These are phyloP conservation scores for Paramisgurnus dabryanus DNA, from an alignment of 2,113 vertebrate genomes.

Conservation along the genomic window DNA sequence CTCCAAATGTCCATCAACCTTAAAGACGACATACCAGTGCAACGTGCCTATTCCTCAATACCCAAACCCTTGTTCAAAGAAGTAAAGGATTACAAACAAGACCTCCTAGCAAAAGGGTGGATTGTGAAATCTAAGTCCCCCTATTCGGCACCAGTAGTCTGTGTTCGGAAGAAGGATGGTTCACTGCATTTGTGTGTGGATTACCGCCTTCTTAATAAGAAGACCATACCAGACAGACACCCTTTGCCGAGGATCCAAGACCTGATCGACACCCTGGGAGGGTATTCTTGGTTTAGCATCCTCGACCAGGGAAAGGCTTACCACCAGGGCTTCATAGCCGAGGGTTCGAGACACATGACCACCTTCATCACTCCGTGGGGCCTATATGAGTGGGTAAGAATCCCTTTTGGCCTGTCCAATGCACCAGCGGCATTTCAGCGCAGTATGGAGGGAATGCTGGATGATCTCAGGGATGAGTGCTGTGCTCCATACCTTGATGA, in stretches of 20 bases:
- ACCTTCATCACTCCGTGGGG: no score
- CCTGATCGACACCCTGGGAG: no score
- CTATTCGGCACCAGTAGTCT: background rate
- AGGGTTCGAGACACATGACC: no score
- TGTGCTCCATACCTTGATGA: no score
- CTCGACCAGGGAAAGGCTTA: no score
- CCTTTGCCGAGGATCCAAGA: background rate
- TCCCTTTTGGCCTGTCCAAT: no score
- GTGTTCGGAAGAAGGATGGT: background rate
- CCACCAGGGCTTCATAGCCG: no score
- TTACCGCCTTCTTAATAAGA: background rate
- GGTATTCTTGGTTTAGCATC: no score
- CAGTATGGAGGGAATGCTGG: no score
- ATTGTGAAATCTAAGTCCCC: background rate
- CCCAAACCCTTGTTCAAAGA: background rate
- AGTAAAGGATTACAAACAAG: background rate
- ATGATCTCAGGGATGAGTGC: no score
- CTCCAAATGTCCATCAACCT: background rate
- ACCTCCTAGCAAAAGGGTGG: background rate
- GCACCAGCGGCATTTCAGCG: no score
- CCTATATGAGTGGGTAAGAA: no score
- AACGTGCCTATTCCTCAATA: background rate
- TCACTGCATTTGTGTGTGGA: background rate
- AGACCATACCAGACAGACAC: background rate
- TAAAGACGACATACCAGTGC: background rate